Base-by-base conservation (phyloP, 2,797 vertebrate genomes). In the Malurus leucopterus region DNA sequence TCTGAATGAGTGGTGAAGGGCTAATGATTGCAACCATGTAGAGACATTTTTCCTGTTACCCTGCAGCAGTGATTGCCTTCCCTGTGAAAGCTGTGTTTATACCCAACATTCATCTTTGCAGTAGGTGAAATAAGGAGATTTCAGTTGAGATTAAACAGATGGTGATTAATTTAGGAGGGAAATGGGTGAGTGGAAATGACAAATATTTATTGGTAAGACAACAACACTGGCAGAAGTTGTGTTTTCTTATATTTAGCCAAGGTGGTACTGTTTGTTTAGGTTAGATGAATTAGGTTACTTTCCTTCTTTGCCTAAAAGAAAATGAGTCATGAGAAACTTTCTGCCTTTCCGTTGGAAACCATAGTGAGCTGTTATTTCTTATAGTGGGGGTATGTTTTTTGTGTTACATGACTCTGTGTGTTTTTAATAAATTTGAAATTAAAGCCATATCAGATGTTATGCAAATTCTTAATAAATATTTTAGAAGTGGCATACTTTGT, bases 1-100 rank as follows among this genome's bases (percentile, higher is more conserved):
- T 76, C 70, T 70, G 87, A 94, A 49, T 73, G 65, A 90, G 53
- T 58, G 49, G 83, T 89, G 38, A 88, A 96, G 95, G 82, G 74
- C 94, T 93, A 92, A 89, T 20, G 8, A 73, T 75, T 89, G 57
- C 84, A 89, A 57, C 69, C 41, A 14, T 5, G 17, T 53, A 46
- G 75, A 93, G 71, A 58, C 36, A 57, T 89, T 77, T 91, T 91
- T 81, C 34, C 72, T 92, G 64, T 78, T 88, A 70, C 44, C 43
- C 38, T 59, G 64, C 64, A 75, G 36, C 47, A 84, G 57, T 90
- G 65, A 77, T 84, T 90, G 55, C 65, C 38, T 41, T 90, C n/a
- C 67, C 67, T 92, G 64, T 4, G 12, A 65, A 50, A 63, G 36
- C 80, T 86, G 49, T 91, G 47, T 93, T 92, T 93, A 57, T 59